phyloP scores from a whole-genome alignment of 2,888 invertebrate genomes.

The Agriopis aurantiaria region DNA sequence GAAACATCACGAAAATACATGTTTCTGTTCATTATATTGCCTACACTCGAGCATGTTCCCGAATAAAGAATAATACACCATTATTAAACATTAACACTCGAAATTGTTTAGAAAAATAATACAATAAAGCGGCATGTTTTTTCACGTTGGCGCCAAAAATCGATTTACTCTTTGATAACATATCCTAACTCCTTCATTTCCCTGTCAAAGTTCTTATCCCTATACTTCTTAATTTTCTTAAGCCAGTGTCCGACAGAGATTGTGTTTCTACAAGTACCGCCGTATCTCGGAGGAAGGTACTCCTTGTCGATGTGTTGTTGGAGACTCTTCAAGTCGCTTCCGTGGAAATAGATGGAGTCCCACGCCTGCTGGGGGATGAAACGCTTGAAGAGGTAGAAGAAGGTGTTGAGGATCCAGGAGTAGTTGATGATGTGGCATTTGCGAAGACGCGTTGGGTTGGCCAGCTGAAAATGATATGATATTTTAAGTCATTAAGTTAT shows the following conservation, averaged over 20 bases:
- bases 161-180: slow-evolving; percentile 75
- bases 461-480: slow-evolving; percentile 77
- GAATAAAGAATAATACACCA: too few relatives aligned
- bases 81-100: too few relatives aligned
- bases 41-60: too few relatives aligned
- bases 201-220: slow-evolving; percentile 81
- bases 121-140: too few relatives aligned
- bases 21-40: too few relatives aligned
- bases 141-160: background rate
- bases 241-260: slow-evolving; percentile 86
- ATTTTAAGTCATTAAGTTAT: background rate
- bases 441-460: slow-evolving; percentile 88
- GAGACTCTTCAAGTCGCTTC: slow-evolving; percentile 71
- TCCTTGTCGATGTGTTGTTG: slow-evolving; percentile 68
- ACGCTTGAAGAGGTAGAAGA: slow-evolving; percentile 91
- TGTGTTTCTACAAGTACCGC: slow-evolving; percentile 85
- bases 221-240: slow-evolving; percentile 82
- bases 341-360: slow-evolving; percentile 78
- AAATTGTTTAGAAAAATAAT: too few relatives aligned
- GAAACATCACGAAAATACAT: too few relatives aligned
- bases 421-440: slow-evolving; percentile 92
- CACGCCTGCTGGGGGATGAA: slow-evolving; percentile 89
- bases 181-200: slow-evolving; percentile 89
- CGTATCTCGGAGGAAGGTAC: slow-evolving; percentile 69
- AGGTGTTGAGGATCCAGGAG: slow-evolving; percentile 92